A percentile compares a stretch with the other conserved stretches of the same genome.
Conservation (phyloP, 2,888 invertebrate species). For the Ferdinandea cuprea region DNA sequence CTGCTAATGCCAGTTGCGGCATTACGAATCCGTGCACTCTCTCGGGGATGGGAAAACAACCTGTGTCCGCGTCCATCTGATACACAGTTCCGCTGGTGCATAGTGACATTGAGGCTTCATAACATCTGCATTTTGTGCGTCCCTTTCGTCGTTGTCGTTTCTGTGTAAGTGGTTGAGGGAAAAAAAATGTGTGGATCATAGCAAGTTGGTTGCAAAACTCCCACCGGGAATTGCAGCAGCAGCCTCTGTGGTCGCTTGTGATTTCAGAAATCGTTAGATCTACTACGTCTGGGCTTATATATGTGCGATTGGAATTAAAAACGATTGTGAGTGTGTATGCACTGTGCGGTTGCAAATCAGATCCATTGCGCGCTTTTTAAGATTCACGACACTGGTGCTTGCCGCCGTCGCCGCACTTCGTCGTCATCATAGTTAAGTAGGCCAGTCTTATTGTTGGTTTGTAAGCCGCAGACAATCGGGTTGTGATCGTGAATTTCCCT, state of each 20-base stretch:
- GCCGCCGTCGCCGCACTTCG: background rate
- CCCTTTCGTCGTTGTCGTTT: conserved; percentile 20
- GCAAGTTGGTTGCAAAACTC: conserved; percentile 56
- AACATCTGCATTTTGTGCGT: conserved; percentile 61
- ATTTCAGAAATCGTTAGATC: conserved; percentile 63
- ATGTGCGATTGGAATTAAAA: conserved; percentile 52
- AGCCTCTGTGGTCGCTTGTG: conserved; percentile 66
- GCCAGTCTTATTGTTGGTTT: conserved; percentile 69
- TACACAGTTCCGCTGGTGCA: conserved; percentile 50
- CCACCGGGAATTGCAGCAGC: conserved; percentile 53
- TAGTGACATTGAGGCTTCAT: conserved; percentile 60
- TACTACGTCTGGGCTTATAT: conserved; percentile 38
- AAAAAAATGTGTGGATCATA: conserved; percentile 36
- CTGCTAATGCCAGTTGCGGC: conserved; percentile 50
- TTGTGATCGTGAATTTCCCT: conserved; percentile 70
- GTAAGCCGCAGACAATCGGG: conserved; percentile 55
- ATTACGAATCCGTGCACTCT: conserved; percentile 25
- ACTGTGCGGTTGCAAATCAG: conserved; percentile 59
- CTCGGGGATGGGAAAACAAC: conserved; percentile 25
- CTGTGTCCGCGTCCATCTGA: conserved; percentile 68
- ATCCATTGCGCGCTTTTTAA: conserved; percentile 48
- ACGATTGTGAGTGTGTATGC: background rate
- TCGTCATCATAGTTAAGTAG: conserved; percentile 50
- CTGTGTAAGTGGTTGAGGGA: background rate
- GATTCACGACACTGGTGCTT: conserved; percentile 1